Percentiles rank a stretch among this genome's conserved stretches.
Evolutionary conservation across 2,797 vertebrate genomes (phyloP).

Genomic region (Apodemus agrarius): DNA sequence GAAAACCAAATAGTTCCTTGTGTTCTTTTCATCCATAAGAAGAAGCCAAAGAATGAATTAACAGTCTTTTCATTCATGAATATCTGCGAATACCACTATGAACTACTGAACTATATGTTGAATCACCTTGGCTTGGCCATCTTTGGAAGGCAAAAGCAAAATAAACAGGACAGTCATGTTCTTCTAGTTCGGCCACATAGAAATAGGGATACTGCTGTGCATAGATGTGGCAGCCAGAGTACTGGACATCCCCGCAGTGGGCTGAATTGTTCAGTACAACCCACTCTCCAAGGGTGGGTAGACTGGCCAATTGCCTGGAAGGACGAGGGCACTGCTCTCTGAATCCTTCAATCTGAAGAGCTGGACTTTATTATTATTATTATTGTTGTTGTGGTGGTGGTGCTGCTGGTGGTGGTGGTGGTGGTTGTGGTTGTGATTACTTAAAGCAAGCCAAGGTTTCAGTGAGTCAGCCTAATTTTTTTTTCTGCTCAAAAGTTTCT

Average conservation of each 20-base stretch:
- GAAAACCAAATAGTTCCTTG: slow-evolving; percentile 94
- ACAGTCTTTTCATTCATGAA: slow-evolving; percentile 99
- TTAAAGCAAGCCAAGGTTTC: background rate
- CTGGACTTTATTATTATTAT: background rate
- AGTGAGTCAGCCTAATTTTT: background rate
- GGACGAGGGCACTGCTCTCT: no score
- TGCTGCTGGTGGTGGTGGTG: no score
- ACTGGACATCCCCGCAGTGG: background rate
- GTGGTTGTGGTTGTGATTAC: no score
- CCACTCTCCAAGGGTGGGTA: background rate
- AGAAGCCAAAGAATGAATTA: slow-evolving; percentile 98
- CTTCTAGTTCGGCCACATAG: background rate
- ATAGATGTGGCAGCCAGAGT: background rate
- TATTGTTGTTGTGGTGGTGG: no score
- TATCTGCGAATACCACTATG: slow-evolving; percentile 98
- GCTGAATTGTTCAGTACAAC: background rate
- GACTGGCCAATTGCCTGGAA: background rate
- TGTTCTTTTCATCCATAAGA: slow-evolving; percentile 98
- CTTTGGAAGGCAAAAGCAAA: background rate
- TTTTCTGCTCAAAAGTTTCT: background rate
- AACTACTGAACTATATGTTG: slow-evolving; percentile 97
- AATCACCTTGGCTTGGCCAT: slow-evolving; percentile 90
- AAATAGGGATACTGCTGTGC: background rate
- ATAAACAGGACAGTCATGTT: background rate
- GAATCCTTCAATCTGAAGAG: background rate